Evolutionary conservation across 2,113 vertebrate genomes (phyloP).

Genomic region (Eubucco bourcierii): DNA sequence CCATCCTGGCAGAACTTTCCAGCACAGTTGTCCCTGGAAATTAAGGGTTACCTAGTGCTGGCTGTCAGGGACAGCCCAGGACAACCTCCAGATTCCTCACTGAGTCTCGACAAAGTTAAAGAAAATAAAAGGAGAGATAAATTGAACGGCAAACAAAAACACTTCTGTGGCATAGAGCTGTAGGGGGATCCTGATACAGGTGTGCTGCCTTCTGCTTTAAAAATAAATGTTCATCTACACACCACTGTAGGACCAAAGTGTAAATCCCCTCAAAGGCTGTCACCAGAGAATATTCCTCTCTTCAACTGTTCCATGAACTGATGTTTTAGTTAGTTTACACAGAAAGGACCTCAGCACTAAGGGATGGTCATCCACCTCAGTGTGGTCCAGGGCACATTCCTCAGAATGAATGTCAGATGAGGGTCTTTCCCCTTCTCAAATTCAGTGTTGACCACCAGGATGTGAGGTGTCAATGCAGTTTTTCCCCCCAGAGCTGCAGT

Average conservation of each 20-base stretch:
- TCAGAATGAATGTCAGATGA: background rate
- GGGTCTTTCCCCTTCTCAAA: background rate
- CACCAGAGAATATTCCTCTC: background rate
- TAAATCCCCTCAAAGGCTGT: background rate
- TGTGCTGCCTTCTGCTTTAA: background rate
- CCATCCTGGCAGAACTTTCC: background rate
- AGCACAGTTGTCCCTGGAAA: background rate
- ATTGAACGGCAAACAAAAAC: background rate
- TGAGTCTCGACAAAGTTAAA: background rate
- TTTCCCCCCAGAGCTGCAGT: background rate
- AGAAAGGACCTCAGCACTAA: background rate
- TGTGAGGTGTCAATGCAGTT: background rate
- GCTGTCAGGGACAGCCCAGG: background rate
- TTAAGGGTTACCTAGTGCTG: background rate
- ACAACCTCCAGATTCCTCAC: background rate
- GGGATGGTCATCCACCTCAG: background rate
- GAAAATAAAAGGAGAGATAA: background rate
- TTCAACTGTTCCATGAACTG: background rate
- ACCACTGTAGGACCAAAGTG: background rate
- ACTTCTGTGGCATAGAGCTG: background rate
- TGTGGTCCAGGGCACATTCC: background rate
- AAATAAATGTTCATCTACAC: background rate
- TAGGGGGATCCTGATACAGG: background rate
- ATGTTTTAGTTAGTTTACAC: background rate
- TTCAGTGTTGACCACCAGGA: background rate